phyloP scores from a whole-genome alignment of 2,113 vertebrate species.

The Plectropomus leopardus region DNA sequence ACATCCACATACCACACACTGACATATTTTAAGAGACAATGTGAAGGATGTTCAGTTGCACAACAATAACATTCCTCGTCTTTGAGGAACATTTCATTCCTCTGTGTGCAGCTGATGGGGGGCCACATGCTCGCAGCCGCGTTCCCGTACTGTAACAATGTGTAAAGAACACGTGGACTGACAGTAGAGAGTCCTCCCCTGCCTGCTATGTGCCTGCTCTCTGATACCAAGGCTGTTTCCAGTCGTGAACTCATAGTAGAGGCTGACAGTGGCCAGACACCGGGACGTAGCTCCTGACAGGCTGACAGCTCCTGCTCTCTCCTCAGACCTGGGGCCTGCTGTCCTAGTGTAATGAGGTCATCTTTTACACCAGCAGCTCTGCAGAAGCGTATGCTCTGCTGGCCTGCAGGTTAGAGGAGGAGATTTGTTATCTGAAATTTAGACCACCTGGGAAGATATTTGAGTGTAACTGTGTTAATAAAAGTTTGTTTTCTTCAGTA shows the following conservation, averaged over 20 bases:
- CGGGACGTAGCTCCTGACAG: constrained; percentile 28
- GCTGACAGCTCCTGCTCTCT: constrained; percentile 19
- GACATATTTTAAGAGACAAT: not conserved
- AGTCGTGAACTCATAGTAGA: constrained; percentile 43
- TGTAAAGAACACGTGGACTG: constrained; percentile 16
- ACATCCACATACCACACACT: not conserved
- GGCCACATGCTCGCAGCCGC: not conserved
- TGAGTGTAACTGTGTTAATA: not conserved
- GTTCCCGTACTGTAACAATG: not conserved
- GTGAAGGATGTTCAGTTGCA: not conserved
- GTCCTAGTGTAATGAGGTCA: constrained; percentile 6
- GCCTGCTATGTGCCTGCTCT: constrained; percentile 13
- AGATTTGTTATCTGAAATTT: not conserved
- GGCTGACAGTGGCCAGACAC: constrained; percentile 60
- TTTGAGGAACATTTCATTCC: constrained; percentile 23
- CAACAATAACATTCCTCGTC: constrained; percentile 25
- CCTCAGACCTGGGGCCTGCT: constrained; percentile 33
- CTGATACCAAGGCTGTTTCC: constrained; percentile 4
- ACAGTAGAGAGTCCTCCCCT: constrained; percentile 1
- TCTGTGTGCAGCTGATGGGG: not conserved
- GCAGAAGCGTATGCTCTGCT: not conserved
- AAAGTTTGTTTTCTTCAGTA: not conserved
- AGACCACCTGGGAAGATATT: not conserved
- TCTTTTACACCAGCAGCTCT: constrained; percentile 19
- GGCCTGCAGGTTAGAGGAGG: not conserved